A percentile compares a stretch with the other conserved stretches of the same genome.
These are phyloP conservation scores for Dermatemys mawii DNA, from an alignment of 2,113 vertebrate genomes.

Conservation along the genomic window DNA sequence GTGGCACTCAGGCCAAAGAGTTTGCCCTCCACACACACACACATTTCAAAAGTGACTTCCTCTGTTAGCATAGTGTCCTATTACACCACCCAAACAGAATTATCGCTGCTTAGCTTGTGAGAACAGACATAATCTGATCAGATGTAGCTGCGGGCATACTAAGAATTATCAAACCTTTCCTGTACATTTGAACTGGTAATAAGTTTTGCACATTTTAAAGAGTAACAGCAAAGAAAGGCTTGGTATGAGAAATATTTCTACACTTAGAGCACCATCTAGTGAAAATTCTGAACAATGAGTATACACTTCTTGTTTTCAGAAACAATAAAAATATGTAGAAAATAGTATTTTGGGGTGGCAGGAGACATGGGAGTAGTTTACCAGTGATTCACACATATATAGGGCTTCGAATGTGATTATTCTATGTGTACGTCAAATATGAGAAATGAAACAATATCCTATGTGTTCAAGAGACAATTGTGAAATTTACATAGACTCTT, in stretches of 20 bases:
- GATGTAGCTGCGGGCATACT: not conserved
- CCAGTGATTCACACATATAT: not conserved
- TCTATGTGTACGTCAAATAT: not conserved
- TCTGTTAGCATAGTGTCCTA: not conserved
- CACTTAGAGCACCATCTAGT: conserved; percentile 77
- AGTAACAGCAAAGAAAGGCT: not conserved
- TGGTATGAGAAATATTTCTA: conserved; percentile 19
- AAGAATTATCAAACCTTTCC: not conserved
- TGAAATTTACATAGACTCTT: not conserved
- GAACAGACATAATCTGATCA: not conserved
- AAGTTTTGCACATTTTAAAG: not conserved
- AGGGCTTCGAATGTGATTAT: not conserved
- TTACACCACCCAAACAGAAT: not conserved
- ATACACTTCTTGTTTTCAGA: not conserved
- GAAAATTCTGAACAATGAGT: conserved; percentile 2
- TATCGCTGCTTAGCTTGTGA: not conserved
- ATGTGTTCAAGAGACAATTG: not conserved
- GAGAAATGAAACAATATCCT: not conserved
- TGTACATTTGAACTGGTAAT: not conserved
- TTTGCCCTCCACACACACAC: no score
- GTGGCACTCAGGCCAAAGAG: no score
- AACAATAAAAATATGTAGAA: not conserved
- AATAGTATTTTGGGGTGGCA: not conserved
- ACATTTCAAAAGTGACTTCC: not conserved
- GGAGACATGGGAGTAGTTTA: not conserved